These are phyloP conservation scores for Malthinus seriepunctatus DNA, from an alignment of 2,888 invertebrate species.

Conservation along the genomic window DNA sequence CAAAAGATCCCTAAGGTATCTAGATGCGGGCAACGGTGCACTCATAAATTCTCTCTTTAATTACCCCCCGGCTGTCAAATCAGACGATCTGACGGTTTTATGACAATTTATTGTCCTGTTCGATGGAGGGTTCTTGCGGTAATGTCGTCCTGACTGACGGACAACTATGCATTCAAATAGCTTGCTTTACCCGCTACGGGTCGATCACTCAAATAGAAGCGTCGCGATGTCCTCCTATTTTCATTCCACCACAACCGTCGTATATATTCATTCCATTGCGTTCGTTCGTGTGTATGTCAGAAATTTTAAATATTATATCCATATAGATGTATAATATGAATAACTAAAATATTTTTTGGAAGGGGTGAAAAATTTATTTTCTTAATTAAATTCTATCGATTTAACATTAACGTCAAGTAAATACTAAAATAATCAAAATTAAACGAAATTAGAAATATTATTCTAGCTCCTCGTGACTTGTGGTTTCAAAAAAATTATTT, in stretches of 20 bases:
- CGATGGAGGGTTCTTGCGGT: slow-evolving; percentile 61
- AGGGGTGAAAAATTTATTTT: too few relatives aligned
- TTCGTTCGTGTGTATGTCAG: slow-evolving; percentile 3
- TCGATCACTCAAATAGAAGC: slow-evolving; percentile 37
- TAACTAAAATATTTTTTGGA: too few relatives aligned
- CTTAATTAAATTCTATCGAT: too few relatives aligned
- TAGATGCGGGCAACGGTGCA: slow-evolving; percentile 52
- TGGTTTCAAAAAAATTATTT: too few relatives aligned
- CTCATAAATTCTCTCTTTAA: slow-evolving; percentile 58
- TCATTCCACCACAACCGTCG: slow-evolving; percentile 34
- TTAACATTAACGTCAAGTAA: too few relatives aligned
- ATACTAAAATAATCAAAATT: too few relatives aligned
- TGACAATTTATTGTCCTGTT: slow-evolving; percentile 65
- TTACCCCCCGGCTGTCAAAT: slow-evolving; percentile 64
- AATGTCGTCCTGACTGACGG: slow-evolving; percentile 72
- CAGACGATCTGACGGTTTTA: slow-evolving; percentile 75
- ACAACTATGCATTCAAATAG: slow-evolving; percentile 77
- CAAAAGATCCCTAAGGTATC: slow-evolving; percentile 42
- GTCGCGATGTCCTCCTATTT: slow-evolving; percentile 31
- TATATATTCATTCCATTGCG: neutral
- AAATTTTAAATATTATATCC: neutral
- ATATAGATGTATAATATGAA: too few relatives aligned
- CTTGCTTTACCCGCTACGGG: slow-evolving; percentile 62
- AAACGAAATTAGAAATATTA: too few relatives aligned
- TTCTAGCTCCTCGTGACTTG: too few relatives aligned